Percentiles rank a stretch among this genome's conserved stretches.
Conservation (phyloP, 2,888 invertebrate genomes). For the Trichogramma evanescens region DNA sequence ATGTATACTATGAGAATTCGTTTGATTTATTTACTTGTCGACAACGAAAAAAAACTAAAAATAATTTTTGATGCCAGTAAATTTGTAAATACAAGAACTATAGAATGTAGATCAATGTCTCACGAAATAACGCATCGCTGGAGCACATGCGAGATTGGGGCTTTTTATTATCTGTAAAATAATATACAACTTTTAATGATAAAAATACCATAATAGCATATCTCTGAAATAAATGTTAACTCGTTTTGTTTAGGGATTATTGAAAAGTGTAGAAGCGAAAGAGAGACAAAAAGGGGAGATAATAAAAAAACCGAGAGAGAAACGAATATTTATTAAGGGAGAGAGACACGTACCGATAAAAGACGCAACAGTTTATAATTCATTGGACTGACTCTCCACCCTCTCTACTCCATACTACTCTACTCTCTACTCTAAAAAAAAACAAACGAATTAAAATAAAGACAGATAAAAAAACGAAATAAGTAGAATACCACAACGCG, state of each 20-base stretch:
- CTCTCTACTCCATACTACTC: not conserved
- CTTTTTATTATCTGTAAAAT: not conserved
- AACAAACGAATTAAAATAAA: not conserved
- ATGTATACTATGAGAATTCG: no score
- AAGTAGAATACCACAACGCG: conserved; percentile 15
- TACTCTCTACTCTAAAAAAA: not conserved
- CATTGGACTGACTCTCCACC: not conserved
- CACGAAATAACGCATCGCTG: no score
- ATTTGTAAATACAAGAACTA: no score
- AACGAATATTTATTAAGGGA: not conserved
- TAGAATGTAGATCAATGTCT: no score
- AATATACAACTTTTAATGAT: not conserved
- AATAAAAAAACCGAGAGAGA: conserved; percentile 1
- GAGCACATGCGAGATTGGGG: no score
- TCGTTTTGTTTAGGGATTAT: conserved; percentile 9
- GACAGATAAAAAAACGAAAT: conserved; percentile 1
- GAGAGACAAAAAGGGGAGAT: conserved; percentile 3
- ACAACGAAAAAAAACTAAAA: no score
- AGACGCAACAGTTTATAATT: not conserved
- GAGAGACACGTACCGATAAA: not conserved
- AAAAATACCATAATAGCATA: not conserved
- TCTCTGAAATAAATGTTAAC: not conserved
- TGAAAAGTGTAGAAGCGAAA: not conserved
- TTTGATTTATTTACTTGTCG: no score
- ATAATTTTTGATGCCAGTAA: no score